These are phyloP conservation scores for Wiebesia pumilae DNA, from an alignment of 1,140 invertebrate species.

Conservation along the genomic window DNA sequence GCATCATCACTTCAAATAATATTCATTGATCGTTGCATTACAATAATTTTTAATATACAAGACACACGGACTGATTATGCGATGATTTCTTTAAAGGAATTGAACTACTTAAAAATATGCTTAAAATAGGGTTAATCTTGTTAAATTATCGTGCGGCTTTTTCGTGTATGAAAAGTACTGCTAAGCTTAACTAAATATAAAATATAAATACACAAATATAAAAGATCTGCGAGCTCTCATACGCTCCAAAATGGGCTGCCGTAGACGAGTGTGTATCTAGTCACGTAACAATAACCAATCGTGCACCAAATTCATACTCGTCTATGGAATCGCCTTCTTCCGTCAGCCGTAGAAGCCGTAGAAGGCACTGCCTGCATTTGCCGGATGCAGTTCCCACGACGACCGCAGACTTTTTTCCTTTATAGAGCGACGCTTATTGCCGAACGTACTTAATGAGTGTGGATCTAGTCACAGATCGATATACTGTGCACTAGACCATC, in stretches of 20 bases:
- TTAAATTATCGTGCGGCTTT: background rate
- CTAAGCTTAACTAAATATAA: background rate
- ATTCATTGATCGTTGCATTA: no score
- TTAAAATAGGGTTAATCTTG: no score
- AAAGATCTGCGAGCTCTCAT: background rate
- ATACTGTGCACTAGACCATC: conserved; percentile 82
- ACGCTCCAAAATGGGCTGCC: conserved; percentile 73
- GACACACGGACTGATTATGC: no score
- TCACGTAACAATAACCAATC: conserved; percentile 78
- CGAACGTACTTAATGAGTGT: conserved; percentile 84
- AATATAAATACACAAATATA: background rate
- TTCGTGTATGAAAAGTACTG: background rate
- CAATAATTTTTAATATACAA: no score
- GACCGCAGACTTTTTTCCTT: background rate
- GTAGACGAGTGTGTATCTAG: conserved; percentile 92
- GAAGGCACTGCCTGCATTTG: background rate
- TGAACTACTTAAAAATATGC: no score
- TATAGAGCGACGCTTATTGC: conserved; percentile 55
- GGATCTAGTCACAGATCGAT: conserved; percentile 87
- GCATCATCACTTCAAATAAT: no score
- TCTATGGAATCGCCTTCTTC: conserved; percentile 78
- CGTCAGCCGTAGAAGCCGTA: conserved; percentile 38
- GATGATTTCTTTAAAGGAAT: no score
- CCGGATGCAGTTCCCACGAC: conserved; percentile 22
- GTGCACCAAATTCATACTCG: conserved; percentile 87